Base-by-base conservation (phyloP, 64 coral and sea anemone genomes). In the Montipora sp. region DNA sequence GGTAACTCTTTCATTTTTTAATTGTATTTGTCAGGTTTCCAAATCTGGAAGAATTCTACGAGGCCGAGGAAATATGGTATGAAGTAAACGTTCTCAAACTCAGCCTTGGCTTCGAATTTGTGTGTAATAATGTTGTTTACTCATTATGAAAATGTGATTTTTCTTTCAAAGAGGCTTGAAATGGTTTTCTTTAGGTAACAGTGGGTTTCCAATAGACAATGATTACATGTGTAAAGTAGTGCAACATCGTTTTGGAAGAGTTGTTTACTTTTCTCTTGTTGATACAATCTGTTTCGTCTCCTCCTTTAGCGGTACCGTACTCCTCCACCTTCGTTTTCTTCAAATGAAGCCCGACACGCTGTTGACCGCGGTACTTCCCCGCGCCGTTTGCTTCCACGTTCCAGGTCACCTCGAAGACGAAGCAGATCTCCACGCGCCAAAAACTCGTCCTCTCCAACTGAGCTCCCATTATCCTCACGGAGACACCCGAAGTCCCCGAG, bases 21-120 rank as follows among this genome's bases (percentile, higher is more conserved):
- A 57, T 57, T 57, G 16, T 70, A 11, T 67, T 76, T 55, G 1
- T 4, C 15, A 90, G 89, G 65, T 90, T 79, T 90, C 89, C 8
- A 90, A 55, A 20, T 90, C 89, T 50, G 89, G 89, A 74, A 46
- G 89, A 7, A 90, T 90, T 48, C 77, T 90, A 69, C 89, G 89
- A 63, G 89, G 89, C 43, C 55, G 89, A 50, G 89, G 89, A 81
- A 71, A 51, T 50, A 90, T 90, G 89, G 89, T 90, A 48, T 36
- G 77, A 11, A 5, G 46, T 12, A 3, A 3, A 3, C 9, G 9
- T 15, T 46, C n/a, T 87, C 7, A 7, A 46, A 71, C 5, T 71
- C 20, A 71, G 19, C 20, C 4, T 68, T 23, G 5, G 20, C 8
- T 21, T 21, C 20, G 12, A 66, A 15, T 36, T 36, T 36, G 36